phyloP scores from a whole-genome alignment of 2,888 invertebrate species.

The Anagyrus pseudococci region DNA sequence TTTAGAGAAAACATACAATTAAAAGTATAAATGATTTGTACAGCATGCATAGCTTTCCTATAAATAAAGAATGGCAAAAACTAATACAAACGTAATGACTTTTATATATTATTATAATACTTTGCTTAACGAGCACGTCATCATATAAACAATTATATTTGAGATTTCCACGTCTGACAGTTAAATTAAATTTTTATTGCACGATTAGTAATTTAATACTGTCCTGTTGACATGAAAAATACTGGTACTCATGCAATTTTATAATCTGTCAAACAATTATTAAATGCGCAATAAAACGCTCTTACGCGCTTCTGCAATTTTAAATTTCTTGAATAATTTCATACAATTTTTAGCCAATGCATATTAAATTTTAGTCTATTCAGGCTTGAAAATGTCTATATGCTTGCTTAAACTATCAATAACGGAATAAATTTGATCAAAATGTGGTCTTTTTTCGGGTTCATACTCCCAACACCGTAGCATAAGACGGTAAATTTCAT shows the following conservation, averaged over 20 bases:
- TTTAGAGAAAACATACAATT: constrained; percentile 28
- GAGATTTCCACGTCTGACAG: constrained; percentile 30
- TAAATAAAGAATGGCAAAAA: constrained; percentile 35
- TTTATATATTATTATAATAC: constrained; percentile 37
- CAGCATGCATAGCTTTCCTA: constrained; percentile 26
- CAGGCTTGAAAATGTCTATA: no score
- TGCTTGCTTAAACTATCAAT: constrained; percentile 79
- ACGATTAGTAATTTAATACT: constrained; percentile 35
- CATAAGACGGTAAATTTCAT: constrained; percentile 91
- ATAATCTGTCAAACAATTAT: constrained; percentile 21
- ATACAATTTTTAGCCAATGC: constrained; percentile 18
- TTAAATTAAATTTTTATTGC: constrained; percentile 28
- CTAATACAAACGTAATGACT: constrained; percentile 36
- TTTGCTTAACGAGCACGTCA: constrained; percentile 28
- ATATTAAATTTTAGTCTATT: constrained; percentile 17
- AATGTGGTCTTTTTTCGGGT: constrained; percentile 89
- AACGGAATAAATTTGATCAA: constrained; percentile 83
- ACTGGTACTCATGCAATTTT: constrained; percentile 24
- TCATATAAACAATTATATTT: constrained; percentile 28
- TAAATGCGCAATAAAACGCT: constrained; percentile 28
- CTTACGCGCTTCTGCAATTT: constrained; percentile 2
- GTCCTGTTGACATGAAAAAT: constrained; percentile 28
- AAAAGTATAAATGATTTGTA: constrained; percentile 24
- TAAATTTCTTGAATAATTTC: not conserved
- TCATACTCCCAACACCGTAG: constrained; percentile 93